These are phyloP conservation scores for Pimpla rufipes DNA, from an alignment of 2,888 invertebrate species.

Conservation along the genomic window DNA sequence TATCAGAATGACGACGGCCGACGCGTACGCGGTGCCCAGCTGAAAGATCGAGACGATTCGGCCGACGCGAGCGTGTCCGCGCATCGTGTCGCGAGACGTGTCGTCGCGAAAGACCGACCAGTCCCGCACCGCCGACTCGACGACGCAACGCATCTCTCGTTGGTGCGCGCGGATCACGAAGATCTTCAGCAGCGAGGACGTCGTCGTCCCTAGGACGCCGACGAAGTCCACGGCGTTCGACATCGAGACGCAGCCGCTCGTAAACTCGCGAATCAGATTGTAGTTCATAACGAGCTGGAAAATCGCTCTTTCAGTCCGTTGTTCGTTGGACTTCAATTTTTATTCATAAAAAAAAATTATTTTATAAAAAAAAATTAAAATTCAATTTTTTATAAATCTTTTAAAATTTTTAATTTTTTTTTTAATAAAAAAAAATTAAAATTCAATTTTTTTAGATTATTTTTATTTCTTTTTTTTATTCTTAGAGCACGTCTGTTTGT, in stretches of 20 bases:
- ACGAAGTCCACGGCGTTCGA: constrained; percentile 26
- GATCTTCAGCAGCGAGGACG: constrained; percentile 31
- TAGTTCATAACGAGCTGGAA: constrained; percentile 33
- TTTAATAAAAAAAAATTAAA: no score
- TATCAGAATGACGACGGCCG: constrained; percentile 51
- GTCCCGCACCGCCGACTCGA: constrained; percentile 54
- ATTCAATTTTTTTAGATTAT: no score
- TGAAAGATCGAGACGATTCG: constrained; percentile 60
- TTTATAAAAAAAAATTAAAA: no score
- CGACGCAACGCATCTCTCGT: constrained; percentile 19
- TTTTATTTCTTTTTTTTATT: no score
- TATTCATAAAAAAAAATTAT: background rate
- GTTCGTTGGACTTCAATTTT: background rate
- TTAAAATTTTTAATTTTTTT: no score
- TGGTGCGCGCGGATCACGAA: constrained; percentile 14
- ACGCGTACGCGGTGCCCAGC: constrained; percentile 45
- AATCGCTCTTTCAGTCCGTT: background rate
- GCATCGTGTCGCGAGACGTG: constrained; percentile 50
- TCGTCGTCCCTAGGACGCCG: constrained; percentile 25
- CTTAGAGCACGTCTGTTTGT: no score
- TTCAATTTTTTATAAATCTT: no score
- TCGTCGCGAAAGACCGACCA: constrained; percentile 46
- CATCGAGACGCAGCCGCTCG: constrained; percentile 14
- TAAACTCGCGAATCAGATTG: constrained; percentile 33
- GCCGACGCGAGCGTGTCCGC: constrained; percentile 46